Conservation (phyloP, 2,888 invertebrate species). For the Chouioia cunea region DNA sequence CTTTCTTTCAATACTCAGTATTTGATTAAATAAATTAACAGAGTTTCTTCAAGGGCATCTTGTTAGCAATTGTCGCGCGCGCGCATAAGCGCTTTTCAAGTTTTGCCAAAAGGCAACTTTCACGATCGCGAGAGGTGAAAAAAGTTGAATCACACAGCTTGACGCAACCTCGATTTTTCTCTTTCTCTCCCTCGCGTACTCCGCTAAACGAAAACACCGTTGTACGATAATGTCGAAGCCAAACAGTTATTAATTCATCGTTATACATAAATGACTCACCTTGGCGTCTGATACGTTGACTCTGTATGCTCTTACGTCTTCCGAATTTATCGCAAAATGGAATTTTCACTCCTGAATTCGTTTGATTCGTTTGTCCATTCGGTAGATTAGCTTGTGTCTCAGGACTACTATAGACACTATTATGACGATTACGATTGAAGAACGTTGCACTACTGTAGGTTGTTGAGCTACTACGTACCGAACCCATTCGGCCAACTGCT, state of each 20-base stretch:
- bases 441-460: conserved; percentile 83
- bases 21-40: too few species aligned
- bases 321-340: conserved; percentile 83
- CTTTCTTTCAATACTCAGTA: too few species aligned
- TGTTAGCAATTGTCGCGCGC: too few species aligned
- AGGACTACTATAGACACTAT: conserved; percentile 77
- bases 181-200: not conserved
- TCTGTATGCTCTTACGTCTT: conserved; percentile 83
- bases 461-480: conserved; percentile 83
- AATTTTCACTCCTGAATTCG: conserved; percentile 74
- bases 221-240: not conserved
- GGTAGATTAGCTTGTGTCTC: conserved; percentile 55
- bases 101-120: conserved; percentile 20
- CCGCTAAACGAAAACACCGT: not conserved
- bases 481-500: conserved; percentile 88
- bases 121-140: not conserved
- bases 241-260: conserved; percentile 43
- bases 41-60: too few species aligned
- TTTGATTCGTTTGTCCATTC: conserved; percentile 6
- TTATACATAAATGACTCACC: conserved; percentile 67
- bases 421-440: conserved; percentile 82
- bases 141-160: not conserved
- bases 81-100: not conserved
- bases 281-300: conserved; percentile 77
- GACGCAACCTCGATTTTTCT: too few species aligned